These are phyloP conservation scores for Cataglyphis cursor DNA, from an alignment of 2,888 invertebrate genomes.

Conservation along the genomic window DNA sequence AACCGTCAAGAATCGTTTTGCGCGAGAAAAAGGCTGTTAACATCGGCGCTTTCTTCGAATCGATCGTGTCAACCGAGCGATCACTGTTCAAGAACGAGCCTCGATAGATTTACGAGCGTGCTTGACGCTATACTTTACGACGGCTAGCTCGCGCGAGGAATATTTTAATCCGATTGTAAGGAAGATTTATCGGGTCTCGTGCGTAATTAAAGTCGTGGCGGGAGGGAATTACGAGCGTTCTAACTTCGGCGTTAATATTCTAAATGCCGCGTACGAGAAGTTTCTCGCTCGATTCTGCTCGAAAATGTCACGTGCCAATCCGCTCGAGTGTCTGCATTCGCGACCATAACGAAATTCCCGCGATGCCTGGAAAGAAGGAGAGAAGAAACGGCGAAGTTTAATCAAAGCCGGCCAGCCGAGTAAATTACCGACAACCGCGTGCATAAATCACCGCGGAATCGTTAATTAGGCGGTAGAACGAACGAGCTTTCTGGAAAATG, in stretches of 20 bases:
- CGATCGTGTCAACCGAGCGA: background rate
- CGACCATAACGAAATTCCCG: constrained; percentile 70
- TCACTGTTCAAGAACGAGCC: background rate
- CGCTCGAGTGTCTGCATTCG: constrained; percentile 41
- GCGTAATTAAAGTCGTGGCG: constrained; percentile 57
- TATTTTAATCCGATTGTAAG: constrained; percentile 18
- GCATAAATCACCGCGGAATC: constrained; percentile 76
- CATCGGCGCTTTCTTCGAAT: background rate
- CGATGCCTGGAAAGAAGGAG: constrained; percentile 33
- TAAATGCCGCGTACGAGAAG: constrained; percentile 83
- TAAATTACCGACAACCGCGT: constrained; percentile 61
- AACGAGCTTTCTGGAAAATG: constrained; percentile 76
- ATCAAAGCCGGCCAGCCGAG: constrained; percentile 53
- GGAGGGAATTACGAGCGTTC: constrained; percentile 16
- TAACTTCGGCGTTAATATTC: constrained; percentile 65
- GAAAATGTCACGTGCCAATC: constrained; percentile 82
- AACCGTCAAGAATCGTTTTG: background rate
- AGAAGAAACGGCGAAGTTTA: constrained; percentile 45
- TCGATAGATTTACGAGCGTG: constrained; percentile 24
- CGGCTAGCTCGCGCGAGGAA: background rate
- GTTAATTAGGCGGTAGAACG: constrained; percentile 75
- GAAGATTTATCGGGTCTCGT: constrained; percentile 50
- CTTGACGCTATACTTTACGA: constrained; percentile 6
- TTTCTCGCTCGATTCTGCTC: constrained; percentile 80
- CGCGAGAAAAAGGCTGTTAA: background rate